phyloP scores from a whole-genome alignment of 2,113 vertebrate species.

The Sclerurus mexicanus region DNA sequence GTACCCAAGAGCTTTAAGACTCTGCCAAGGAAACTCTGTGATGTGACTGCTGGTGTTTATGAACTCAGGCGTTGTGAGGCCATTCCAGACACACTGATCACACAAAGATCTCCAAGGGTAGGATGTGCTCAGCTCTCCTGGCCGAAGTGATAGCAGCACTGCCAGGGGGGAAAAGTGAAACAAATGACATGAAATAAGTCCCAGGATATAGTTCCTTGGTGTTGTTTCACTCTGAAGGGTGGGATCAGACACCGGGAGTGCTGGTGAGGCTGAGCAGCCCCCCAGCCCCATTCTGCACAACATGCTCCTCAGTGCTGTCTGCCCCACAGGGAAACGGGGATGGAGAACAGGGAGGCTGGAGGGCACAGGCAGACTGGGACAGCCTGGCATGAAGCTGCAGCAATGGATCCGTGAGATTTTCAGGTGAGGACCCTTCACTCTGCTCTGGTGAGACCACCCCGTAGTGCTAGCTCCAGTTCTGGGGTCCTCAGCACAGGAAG shows the following conservation, averaged over 20 bases:
- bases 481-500: not conserved
- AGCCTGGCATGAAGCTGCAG: not conserved
- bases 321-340: not conserved
- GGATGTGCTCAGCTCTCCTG: not conserved
- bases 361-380: not conserved
- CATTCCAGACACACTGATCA: not conserved
- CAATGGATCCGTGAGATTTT: rapidly evolving
- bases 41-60: not conserved
- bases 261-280: not conserved
- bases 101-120: not conserved
- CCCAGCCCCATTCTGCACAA: not conserved
- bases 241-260: rapidly evolving
- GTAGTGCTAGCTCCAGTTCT: not conserved
- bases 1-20: not conserved
- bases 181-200: not conserved
- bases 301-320: rapidly evolving
- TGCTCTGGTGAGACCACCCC: not conserved
- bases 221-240: not conserved
- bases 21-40: not conserved
- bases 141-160: not conserved
- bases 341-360: not conserved
- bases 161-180: not conserved
- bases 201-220: not conserved
- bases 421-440: not conserved
- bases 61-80: rapidly evolving